Evolutionary conservation across 2,113 vertebrate species (phyloP).

Genomic region (Chlamydotis undulata): DNA sequence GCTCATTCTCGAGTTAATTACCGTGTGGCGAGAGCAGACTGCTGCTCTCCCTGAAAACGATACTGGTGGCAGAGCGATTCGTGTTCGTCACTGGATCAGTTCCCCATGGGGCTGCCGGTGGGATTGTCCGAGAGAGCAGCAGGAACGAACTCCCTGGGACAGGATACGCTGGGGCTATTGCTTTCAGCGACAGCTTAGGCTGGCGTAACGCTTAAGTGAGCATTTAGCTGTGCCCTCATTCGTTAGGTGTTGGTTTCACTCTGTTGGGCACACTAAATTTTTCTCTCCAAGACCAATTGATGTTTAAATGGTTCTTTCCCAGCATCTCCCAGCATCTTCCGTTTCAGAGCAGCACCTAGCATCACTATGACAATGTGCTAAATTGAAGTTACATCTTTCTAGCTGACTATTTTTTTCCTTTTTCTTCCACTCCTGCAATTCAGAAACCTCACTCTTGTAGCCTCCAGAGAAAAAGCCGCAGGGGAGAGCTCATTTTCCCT

Average conservation of each 20-base stretch:
- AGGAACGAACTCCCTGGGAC: background rate
- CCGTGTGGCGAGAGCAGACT: background rate
- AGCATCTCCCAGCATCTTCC: background rate
- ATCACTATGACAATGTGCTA: background rate
- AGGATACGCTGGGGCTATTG: too few species aligned
- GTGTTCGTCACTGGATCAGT: fast-evolving
- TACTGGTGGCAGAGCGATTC: fast-evolving
- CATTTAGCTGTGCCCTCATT: background rate
- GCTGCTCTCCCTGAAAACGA: background rate
- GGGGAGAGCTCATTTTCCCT: background rate
- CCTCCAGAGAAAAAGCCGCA: background rate
- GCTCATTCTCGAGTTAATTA: background rate
- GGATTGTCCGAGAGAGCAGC: background rate
- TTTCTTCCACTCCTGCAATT: background rate
- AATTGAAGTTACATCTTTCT: background rate
- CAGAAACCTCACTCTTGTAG: background rate
- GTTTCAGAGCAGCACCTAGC: background rate
- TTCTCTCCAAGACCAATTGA: background rate
- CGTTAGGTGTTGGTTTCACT: background rate
- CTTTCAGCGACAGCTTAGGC: background rate
- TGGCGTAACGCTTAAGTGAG: background rate
- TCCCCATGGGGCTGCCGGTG: background rate
- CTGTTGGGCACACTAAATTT: background rate
- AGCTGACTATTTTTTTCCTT: background rate
- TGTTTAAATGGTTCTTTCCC: background rate